phyloP scores from a whole-genome alignment of 2,888 invertebrate genomes.

The Elysia crispata region DNA sequence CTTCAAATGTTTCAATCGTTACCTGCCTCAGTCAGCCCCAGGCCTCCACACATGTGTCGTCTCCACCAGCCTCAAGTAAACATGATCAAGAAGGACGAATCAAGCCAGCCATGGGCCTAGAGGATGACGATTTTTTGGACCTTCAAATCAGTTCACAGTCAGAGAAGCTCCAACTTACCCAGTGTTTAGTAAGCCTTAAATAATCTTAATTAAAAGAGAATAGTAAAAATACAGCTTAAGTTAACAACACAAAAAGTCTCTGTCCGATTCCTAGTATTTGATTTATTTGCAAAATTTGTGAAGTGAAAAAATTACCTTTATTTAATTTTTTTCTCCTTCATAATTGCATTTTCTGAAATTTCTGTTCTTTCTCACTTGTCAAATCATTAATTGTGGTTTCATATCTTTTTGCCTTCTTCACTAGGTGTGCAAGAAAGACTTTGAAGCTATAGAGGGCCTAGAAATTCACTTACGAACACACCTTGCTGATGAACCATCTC shows the following conservation, averaged over 20 bases:
- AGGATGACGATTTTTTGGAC: constrained; percentile 21
- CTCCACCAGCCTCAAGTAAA: too few species aligned
- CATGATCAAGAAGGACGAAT: too few species aligned
- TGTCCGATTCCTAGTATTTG: too few species aligned
- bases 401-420: constrained; percentile 10
- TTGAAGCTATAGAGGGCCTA: constrained; percentile 58
- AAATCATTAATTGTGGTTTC: not conserved
- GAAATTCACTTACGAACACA: constrained; percentile 69
- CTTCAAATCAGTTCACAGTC: constrained; percentile 22
- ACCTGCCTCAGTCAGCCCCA: too few species aligned
- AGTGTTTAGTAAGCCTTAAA: constrained; percentile 46
- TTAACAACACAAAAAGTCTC: too few species aligned
- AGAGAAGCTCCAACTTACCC: constrained; percentile 41
- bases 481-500: constrained; percentile 65
- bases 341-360: not conserved
- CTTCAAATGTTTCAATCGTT: too few species aligned
- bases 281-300: too few species aligned
- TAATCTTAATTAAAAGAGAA: not conserved
- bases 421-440: constrained; percentile 66
- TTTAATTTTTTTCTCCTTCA: too few species aligned
- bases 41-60: too few species aligned
- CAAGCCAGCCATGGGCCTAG: not conserved
- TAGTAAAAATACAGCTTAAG: not conserved
- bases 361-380: not conserved
- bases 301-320: too few species aligned